Conservation (phyloP, 2,113 vertebrate species). For the Limanda limanda region DNA sequence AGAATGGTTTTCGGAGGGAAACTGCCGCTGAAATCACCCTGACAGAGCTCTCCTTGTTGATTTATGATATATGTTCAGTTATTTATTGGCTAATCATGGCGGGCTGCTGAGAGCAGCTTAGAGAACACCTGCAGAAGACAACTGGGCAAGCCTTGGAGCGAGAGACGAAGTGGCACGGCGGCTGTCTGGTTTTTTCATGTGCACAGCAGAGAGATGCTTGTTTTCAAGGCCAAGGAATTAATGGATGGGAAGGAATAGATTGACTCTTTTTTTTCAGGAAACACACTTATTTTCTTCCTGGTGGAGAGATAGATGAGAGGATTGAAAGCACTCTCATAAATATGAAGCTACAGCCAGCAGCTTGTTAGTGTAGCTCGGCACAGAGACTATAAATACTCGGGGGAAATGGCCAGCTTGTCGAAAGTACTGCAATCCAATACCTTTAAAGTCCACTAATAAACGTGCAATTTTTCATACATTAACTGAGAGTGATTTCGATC, state of each 20-base stretch:
- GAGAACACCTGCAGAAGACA: constrained; percentile 34
- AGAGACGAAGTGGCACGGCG: constrained; percentile 11
- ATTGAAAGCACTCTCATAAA: background rate
- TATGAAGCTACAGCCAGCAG: background rate
- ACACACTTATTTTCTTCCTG: background rate
- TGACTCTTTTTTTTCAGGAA: background rate
- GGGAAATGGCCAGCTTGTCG: background rate
- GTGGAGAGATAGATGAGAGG: background rate
- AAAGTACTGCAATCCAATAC: background rate
- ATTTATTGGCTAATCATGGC: constrained; percentile 71
- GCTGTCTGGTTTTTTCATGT: constrained; percentile 2
- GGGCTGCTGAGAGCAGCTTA: constrained; percentile 41
- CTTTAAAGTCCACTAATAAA: background rate
- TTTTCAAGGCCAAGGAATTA: background rate
- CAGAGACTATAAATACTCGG: background rate
- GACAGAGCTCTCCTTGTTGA: constrained; percentile 58
- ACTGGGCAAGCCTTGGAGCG: constrained; percentile 22
- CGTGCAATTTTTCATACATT: background rate
- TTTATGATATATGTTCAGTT: constrained; percentile 66
- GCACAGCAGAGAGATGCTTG: constrained; percentile 4
- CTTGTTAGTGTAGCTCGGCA: background rate
- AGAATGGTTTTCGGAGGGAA: constrained; percentile 57
- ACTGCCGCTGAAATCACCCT: constrained; percentile 43
- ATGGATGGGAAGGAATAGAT: constrained; percentile 9
- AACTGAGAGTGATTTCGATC: background rate